These are phyloP conservation scores for Ypsolopha scabrella DNA, from an alignment of 2,888 invertebrate species.

Conservation along the genomic window DNA sequence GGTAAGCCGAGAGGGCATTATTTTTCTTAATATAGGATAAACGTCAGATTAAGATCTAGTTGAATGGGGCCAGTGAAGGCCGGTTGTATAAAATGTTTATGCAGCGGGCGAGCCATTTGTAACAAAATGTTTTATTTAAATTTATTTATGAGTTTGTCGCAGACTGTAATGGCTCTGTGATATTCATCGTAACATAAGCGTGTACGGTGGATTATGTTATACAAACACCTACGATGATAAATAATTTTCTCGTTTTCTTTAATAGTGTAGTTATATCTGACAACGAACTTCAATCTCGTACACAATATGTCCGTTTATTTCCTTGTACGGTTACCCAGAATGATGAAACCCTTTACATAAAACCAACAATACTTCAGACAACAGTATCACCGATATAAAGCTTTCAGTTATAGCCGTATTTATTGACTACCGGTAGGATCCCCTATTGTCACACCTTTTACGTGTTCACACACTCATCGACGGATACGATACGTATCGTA, in stretches of 20 bases:
- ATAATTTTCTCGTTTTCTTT: not conserved
- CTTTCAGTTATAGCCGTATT: too few species aligned
- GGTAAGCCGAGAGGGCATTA: constrained; percentile 22
- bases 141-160: constrained; percentile 4
- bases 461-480: too few species aligned
- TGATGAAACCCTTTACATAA: too few species aligned
- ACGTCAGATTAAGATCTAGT: constrained; percentile 29
- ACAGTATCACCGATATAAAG: too few species aligned
- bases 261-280: not conserved
- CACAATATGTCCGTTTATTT: not conserved
- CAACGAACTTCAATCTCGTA: not conserved
- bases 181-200: not conserved
- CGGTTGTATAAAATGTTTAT: constrained; percentile 4
- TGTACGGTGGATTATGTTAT: not conserved
- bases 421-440: too few species aligned
- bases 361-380: too few species aligned
- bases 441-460: too few species aligned
- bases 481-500: not conserved
- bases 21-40: constrained; percentile 32
- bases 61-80: constrained; percentile 25
- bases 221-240: not conserved
- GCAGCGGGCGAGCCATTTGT: constrained; percentile 3
- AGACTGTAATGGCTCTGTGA: not conserved
- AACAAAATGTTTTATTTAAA: constrained; percentile 4
- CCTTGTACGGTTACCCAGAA: too few species aligned